Conservation (phyloP, 2,888 invertebrate genomes). For the Pycnomerus fuliginosus region DNA sequence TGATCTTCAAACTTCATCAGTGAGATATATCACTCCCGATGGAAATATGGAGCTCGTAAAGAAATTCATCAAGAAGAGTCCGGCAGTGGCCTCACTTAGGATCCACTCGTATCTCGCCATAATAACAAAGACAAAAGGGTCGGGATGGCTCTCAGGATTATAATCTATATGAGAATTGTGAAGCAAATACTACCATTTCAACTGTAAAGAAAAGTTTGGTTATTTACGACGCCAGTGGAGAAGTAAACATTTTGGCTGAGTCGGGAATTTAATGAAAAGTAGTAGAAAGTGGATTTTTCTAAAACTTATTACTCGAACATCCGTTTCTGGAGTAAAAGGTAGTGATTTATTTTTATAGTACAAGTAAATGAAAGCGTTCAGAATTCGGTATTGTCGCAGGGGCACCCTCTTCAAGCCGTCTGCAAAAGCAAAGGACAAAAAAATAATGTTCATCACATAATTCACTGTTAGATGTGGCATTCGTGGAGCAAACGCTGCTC, state of each 20-base stretch:
- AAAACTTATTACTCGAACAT: constrained; percentile 30
- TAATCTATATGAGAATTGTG: constrained; percentile 20
- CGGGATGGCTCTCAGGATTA: constrained; percentile 19
- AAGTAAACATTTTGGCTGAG: constrained; percentile 14
- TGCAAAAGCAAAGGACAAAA: constrained; percentile 30
- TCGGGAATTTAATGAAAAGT: constrained; percentile 22
- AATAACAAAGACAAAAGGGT: constrained; percentile 15
- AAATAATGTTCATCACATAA: constrained; percentile 34
- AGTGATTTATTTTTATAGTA: constrained; percentile 33
- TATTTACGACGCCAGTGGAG: too few relatives aligned
- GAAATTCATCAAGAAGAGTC: constrained; percentile 35
- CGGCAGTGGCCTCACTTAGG: constrained; percentile 9
- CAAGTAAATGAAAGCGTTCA: constrained; percentile 33
- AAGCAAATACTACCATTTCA: too few relatives aligned
- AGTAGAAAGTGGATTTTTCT: constrained; percentile 27
- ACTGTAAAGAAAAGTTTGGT: too few relatives aligned
- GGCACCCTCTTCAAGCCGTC: constrained; percentile 30
- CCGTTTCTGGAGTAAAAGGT: constrained; percentile 28
- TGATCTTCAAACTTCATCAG: constrained; percentile 38
- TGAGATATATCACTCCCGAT: constrained; percentile 36
- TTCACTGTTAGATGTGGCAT: constrained; percentile 31
- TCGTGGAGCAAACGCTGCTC: constrained; percentile 28
- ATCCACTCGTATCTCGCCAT: constrained; percentile 10
- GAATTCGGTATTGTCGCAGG: constrained; percentile 29
- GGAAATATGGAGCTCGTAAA: constrained; percentile 36